Evolutionary conservation across 2,797 vertebrate genomes (phyloP), one percentile per base, ranked within the genome.

Genomic region (Xenops minutus): DNA sequence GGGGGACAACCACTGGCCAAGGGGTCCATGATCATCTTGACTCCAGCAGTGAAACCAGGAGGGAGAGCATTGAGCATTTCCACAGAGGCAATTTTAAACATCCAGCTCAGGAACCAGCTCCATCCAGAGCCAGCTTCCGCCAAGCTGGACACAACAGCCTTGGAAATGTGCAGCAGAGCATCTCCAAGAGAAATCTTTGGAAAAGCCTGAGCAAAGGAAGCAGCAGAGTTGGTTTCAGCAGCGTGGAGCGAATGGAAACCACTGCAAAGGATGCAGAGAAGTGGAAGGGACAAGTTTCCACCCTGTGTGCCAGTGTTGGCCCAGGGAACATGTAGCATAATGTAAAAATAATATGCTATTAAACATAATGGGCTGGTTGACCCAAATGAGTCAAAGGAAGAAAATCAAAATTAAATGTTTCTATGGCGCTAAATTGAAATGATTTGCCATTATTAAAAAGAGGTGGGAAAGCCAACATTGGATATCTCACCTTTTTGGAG

Each of bases 311-410:
- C 95, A 96, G 88, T 1, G 1, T 4, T 96, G 95, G 95, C 93
- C 72, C 77, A 2, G 52, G 63, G 68, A 96, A 66, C n/a, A 24
- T 83, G 91, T 89, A 96, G 64, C 86, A 92, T 92, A 92, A 93
- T 87, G 94, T 95, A 93, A 96, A 96, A 97, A 96, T 96, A 95
- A 96, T 92, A 93, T 24, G 54, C 61, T 96, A 54, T 94, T 95
- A 93, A 95, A 90, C 61, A 48, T 86, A 88, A 95, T 58, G 85
- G 89, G 85, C 91, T 71, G 75, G 80, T 79, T 86, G 91, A 94
- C 85, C 76, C 87, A 95, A 95, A 95, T 96, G 91, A 96, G 80
- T 95, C 93, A 95, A 96, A 95, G 77, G 83, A 91, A 91, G 91
- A 89, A 92, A 96, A 95, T 88, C 21, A 91, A 93, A 96, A 86